Percentiles rank a stretch among this genome's conserved stretches.
These are phyloP conservation scores for Hydrocynus forskahlii DNA, from an alignment of 2,797 vertebrate genomes.

Conservation along the genomic window DNA sequence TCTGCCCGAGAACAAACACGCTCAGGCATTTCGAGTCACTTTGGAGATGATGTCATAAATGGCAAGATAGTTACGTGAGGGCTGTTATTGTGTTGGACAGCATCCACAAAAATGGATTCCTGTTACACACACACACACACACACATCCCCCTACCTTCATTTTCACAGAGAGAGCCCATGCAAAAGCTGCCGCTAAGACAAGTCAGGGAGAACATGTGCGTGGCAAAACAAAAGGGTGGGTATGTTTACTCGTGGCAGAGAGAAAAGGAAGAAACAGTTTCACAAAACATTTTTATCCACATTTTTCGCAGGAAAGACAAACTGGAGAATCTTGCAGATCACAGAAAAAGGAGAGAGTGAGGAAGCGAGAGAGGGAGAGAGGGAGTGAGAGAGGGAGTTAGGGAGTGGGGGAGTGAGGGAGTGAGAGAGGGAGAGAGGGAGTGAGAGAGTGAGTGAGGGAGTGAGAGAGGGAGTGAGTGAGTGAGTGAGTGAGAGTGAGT, in stretches of 20 bases:
- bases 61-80: background rate
- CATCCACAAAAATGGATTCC: background rate
- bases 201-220: background rate
- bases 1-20: conserved; percentile 11
- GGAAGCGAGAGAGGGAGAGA: background rate
- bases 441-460: background rate
- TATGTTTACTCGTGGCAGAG: background rate
- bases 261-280: background rate
- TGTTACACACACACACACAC: background rate
- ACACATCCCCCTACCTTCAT: conserved; percentile 4
- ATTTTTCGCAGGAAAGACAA: background rate
- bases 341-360: conserved; percentile 29
- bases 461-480: background rate
- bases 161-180: background rate
- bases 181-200: background rate
- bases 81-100: conserved; percentile 10
- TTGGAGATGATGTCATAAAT: conserved; percentile 31
- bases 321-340: background rate
- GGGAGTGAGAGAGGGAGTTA: background rate
- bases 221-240: no score
- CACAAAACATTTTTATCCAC: background rate
- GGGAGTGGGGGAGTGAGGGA: background rate
- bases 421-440: background rate
- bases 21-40: conserved; percentile 34
- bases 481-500: background rate